A percentile compares a stretch with the other conserved stretches of the same genome.
Conservation (phyloP, 2,113 vertebrate species). For the Nyctibius bracteatus region DNA sequence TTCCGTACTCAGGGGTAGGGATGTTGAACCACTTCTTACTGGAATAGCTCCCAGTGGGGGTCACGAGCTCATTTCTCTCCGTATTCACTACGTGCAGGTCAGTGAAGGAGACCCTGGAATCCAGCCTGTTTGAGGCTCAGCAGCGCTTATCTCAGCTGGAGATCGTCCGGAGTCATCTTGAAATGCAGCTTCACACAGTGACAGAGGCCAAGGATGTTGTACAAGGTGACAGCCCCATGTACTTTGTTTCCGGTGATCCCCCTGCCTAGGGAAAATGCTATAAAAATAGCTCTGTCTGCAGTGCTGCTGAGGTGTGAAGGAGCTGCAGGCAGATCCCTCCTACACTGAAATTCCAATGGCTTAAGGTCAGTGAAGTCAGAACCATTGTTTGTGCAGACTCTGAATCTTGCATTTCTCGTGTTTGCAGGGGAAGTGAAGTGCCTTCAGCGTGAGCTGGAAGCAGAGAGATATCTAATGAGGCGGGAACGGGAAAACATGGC, state of each 20-base stretch:
- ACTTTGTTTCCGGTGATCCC: neutral
- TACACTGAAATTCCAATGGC: neutral
- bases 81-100: too few relatives aligned
- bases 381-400: neutral
- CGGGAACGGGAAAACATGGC: constrained; percentile 21
- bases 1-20: too few relatives aligned
- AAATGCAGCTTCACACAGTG: constrained; percentile 74
- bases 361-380: neutral
- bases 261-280: neutral
- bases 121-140: constrained; percentile 75
- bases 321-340: neutral
- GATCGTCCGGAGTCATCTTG: constrained; percentile 72
- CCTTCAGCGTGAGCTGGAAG: constrained; percentile 74
- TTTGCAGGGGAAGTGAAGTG: constrained; percentile 81
- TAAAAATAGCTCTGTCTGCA: neutral
- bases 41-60: too few relatives aligned
- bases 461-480: constrained; percentile 42
- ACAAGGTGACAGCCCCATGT: constrained; percentile 72
- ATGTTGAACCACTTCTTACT: too few relatives aligned
- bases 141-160: constrained; percentile 73
- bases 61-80: too few relatives aligned
- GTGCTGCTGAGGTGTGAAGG: too few relatives aligned
- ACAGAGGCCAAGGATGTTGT: constrained; percentile 78
- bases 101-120: constrained; percentile 76
- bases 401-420: neutral